A percentile compares a stretch with the other conserved stretches of the same genome.
phyloP scores from a whole-genome alignment of 2,888 invertebrate genomes.

The Ectemnius cavifrons region DNA sequence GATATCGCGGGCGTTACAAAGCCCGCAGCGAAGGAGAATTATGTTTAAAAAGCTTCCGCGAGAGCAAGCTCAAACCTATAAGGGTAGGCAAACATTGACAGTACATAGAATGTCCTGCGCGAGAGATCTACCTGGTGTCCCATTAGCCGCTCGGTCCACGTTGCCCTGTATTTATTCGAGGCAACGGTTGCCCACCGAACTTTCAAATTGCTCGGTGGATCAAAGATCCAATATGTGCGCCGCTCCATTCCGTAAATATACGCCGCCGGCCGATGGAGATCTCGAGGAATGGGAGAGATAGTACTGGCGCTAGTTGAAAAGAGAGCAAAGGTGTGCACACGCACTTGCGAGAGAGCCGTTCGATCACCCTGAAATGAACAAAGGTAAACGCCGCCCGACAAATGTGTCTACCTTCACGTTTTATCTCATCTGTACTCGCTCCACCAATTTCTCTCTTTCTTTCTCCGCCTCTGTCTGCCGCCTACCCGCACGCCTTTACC shows the following conservation, averaged over 20 bases:
- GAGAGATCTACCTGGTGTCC: conserved; percentile 58
- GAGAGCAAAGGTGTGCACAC: too few species aligned
- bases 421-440: conserved; percentile 22
- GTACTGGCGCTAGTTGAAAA: conserved; percentile 13
- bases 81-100: conserved; percentile 65
- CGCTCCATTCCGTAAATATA: background rate
- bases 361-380: conserved; percentile 44
- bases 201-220: conserved; percentile 47
- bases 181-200: conserved; percentile 42
- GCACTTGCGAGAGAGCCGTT: conserved; percentile 27
- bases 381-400: conserved; percentile 53
- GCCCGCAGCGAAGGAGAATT: conserved; percentile 35
- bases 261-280: too few species aligned
- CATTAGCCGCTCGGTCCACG: conserved; percentile 55
- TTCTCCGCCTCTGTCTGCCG: background rate
- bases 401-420: conserved; percentile 51
- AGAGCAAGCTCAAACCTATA: conserved; percentile 51
- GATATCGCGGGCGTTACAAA: conserved; percentile 23
- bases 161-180: conserved; percentile 55
- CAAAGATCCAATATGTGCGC: conserved; percentile 32
- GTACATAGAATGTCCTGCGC: conserved; percentile 54
- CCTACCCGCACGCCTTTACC: too few species aligned
- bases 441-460: conserved; percentile 9
- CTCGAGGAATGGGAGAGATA: too few species aligned
- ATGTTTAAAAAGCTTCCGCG: conserved; percentile 50